phyloP scores from a whole-genome alignment of 1,140 invertebrate species.

The Papilio polytes region DNA sequence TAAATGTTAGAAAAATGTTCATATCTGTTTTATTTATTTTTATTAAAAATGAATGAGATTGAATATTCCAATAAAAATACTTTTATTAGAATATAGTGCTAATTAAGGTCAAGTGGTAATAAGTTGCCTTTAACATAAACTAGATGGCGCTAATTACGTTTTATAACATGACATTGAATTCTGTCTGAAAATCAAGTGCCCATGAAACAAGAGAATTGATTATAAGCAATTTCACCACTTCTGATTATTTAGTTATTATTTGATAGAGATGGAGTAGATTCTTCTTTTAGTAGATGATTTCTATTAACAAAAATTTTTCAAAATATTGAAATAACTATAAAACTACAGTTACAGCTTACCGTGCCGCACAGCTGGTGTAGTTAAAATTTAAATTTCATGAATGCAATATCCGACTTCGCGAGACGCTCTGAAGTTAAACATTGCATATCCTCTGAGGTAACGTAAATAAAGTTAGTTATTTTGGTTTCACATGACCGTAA shows the following conservation, averaged over 20 bases:
- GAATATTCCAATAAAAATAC: too few species aligned
- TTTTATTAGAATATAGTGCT: background rate
- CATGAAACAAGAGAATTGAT: too few species aligned
- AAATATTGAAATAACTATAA: background rate
- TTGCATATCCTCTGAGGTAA: conserved; percentile 21
- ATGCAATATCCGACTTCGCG: conserved; percentile 17
- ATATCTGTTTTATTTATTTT: conserved; percentile 4
- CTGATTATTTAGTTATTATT: too few species aligned
- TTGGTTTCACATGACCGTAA: background rate
- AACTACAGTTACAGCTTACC: background rate
- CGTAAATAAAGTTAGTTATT: conserved; percentile 23
- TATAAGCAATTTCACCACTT: too few species aligned
- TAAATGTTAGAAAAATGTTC: background rate
- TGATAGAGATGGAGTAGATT: too few species aligned
- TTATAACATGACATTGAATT: background rate
- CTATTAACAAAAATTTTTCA: background rate
- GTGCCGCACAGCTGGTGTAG: background rate
- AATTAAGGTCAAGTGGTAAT: background rate
- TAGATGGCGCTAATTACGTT: background rate
- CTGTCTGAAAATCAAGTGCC: too few species aligned
- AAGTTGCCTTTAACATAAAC: background rate
- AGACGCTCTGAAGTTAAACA: conserved; percentile 6
- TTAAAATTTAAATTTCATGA: conserved; percentile 27
- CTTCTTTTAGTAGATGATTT: too few species aligned
- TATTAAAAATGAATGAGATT: background rate